Base-by-base conservation (phyloP, 2,797 vertebrate species). In the Dallia pectoralis region DNA sequence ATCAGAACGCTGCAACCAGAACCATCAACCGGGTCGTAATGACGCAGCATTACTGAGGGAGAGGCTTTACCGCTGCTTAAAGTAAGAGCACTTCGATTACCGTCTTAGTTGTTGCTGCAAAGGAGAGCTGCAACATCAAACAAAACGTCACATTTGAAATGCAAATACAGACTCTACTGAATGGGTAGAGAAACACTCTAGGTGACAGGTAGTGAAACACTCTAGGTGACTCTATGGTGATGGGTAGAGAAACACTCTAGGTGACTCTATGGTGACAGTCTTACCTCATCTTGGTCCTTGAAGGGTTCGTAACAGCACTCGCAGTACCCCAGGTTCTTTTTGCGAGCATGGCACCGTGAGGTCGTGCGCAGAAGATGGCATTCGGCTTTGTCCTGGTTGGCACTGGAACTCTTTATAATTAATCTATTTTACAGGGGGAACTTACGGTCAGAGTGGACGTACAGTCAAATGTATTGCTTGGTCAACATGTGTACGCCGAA, bases 281-380 rank as follows among this genome's bases (percentile, higher is more conserved):
- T 86, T 77, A 96, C 95, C 93, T 89, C 80, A 0, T 90, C 89
- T 77, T 95, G 88, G 75, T 93, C 92, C 32, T 84, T 85, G 32
- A 95, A 97, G 63, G 90, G 77, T 62, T 94, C 86, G 2, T 87
- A 90, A 81, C 96, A 98, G 87, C 95, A 95, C 88, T 97, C 96
- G 18, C 96, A 97, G 77, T 93, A 95, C 0, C 94, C 89, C 61
- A 66, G 12, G 25, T 82, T 86, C 78, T 92, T 94, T 70, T 87
- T 93, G 19, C 80, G 86, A 3, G 79, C 80, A 3, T 70, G 80
- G 86, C 79, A 89, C 0, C 79, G 87, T 27, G 86, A 89, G 3
- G 84, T 88, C n/a, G 32, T 86, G 71, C 70, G 84, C 25, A 65
- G 76, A 44, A 79, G 65, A 0, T 72, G 72, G 1, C 77, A 77